Conservation (phyloP, 2,888 invertebrate species). For the Pristionchus exspectatus region DNA sequence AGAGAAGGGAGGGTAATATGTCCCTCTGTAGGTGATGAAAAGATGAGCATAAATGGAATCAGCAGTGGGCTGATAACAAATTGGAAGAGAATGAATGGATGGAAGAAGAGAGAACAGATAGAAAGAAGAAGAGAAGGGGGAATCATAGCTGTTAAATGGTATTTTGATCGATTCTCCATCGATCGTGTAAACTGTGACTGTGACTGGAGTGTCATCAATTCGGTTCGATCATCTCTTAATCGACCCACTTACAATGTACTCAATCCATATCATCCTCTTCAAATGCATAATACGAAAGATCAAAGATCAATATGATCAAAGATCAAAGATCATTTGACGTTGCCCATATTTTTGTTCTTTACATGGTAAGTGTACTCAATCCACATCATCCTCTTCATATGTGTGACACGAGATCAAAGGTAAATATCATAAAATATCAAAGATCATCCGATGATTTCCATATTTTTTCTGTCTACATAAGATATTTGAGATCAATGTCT, state of each 20-base stretch:
- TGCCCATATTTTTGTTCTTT: no score
- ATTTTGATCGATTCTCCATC: not conserved
- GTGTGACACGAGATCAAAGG: no score
- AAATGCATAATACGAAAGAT: not conserved
- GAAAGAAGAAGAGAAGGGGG: not conserved
- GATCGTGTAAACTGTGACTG: not conserved
- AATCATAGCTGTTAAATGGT: constrained; percentile 24
- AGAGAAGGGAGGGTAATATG: not conserved
- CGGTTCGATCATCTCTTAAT: not conserved
- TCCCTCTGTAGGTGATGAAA: constrained; percentile 35
- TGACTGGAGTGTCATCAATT: not conserved
- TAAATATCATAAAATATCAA: no score
- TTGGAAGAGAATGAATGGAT: not conserved
- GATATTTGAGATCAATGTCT: not conserved
- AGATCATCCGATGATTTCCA: no score
- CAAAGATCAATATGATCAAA: not conserved
- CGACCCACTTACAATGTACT: constrained; percentile 6
- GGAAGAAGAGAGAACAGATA: constrained; percentile 27
- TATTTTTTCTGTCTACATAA: no score
- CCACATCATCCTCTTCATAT: not conserved
- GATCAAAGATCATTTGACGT: not conserved
- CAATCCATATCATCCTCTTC: not conserved
- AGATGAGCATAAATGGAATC: constrained; percentile 16
- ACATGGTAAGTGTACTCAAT: no score
- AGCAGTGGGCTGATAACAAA: constrained; percentile 17